Evolutionary conservation across 1,140 invertebrate genomes (phyloP), one percentile per base, ranked within the genome.

Genomic region (Phymorhynchus buccinoides): DNA sequence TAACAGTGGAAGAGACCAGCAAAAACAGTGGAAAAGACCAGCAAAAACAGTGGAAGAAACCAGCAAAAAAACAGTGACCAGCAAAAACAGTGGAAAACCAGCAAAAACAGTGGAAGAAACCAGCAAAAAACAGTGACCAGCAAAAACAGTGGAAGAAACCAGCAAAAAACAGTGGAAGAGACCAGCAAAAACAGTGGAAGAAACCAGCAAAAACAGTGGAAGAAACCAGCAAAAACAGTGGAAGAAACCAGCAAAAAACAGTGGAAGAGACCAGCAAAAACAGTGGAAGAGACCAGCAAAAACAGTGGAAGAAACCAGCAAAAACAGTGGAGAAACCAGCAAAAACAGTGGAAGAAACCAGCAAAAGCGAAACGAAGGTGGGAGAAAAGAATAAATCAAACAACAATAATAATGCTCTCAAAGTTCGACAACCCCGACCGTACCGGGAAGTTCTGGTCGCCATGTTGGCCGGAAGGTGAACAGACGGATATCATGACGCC

Each of bases 401-500:
- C 71, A 41, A 39, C 71, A 75, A 75, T n/a, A 22, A 39, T 3
- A 37, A 16, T 32, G 30, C 62, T 68, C 30, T 27, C 12, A 18
- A 52, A 52, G 2, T 52, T 52, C 48, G 48, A 52, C 48, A 52
- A 52, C 56, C 27, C 56, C 56, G 14, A 22, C 56, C 56, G 14
- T 6, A 62, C 22, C 56, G 0, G 12, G 4, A 62, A 14, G 14
- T 27, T 62, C 22, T 62, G n/a, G 37, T 44, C 44, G 80, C 80
- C 37, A 39, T 56, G 27, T 37, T 12, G 62, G 48, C 52, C 7
- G 7, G 80, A 62, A 66, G n/a, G 7, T 12, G 48, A 81, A 41
- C 80, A 81, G 80, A 81, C 48, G 80, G 80, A 48, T 81, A 81
- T 81, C n/a, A 66, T 81, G 80, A 66, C 80, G 80, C 30, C 22